Percentiles rank a stretch among this genome's conserved stretches.
Conservation (phyloP, 2,888 invertebrate species). For the Agrochola macilenta region DNA sequence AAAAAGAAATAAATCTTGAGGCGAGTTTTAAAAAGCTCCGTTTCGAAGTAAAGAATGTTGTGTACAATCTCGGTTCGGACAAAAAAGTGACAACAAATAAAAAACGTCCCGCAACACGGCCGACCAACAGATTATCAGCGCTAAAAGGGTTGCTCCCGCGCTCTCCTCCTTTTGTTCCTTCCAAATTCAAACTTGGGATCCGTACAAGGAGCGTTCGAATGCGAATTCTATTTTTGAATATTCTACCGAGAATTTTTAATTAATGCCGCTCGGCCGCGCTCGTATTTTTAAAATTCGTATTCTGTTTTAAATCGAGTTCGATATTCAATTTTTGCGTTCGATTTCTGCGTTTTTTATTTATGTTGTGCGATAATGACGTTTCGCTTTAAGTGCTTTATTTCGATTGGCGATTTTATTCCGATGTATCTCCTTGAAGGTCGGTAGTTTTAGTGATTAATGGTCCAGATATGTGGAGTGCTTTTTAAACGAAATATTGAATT, state of each 20-base stretch:
- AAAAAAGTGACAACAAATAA: conserved; percentile 91
- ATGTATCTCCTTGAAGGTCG: conserved; percentile 89
- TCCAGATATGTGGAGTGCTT: conserved; percentile 89
- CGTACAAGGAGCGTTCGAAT: conserved; percentile 90
- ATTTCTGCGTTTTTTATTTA: conserved; percentile 89
- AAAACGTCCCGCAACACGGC: conserved; percentile 87
- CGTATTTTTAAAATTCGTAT: conserved; percentile 90
- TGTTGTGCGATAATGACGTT: conserved; percentile 91
- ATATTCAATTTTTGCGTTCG: conserved; percentile 91
- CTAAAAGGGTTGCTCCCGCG: conserved; percentile 91
- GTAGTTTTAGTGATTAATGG: conserved; percentile 91
- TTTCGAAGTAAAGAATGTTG: conserved; percentile 91
- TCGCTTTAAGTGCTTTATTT: conserved; percentile 91
- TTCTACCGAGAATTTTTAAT: conserved; percentile 91
- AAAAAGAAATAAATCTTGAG: conserved; percentile 87
- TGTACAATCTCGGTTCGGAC: conserved; percentile 90
- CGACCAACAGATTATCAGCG: conserved; percentile 90
- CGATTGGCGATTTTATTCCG: conserved; percentile 90
- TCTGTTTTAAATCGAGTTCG: conserved; percentile 90
- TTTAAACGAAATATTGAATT: conserved; percentile 90
- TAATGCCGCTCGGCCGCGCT: conserved; percentile 89
- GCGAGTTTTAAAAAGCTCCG: conserved; percentile 89
- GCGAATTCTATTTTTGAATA: conserved; percentile 91
- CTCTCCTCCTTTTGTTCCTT: conserved; percentile 89
- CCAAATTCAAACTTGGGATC: conserved; percentile 90